Base-by-base conservation (phyloP, 2,113 vertebrate genomes). In the Serilophus lunatus region DNA sequence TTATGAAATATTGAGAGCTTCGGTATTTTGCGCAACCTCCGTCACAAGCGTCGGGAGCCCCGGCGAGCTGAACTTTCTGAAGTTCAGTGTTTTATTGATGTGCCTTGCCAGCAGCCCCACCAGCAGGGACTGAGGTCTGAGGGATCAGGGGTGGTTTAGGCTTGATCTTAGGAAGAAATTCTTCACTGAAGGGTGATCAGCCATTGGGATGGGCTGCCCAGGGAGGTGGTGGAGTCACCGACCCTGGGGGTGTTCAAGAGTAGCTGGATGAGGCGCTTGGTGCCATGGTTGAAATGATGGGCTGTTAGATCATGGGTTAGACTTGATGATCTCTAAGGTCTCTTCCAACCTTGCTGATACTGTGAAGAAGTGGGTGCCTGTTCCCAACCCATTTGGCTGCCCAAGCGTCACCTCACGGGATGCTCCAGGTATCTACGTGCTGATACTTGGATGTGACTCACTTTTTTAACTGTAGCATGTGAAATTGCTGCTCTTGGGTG, bases 1-100 rank as follows among this genome's bases (percentile, higher is more conserved):
- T 93, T 89, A 91, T 89, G 93, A 96, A 92, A 94, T 87, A 71
- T 69, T 64, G 65, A 88, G 77, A 84, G 77, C 77, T 83, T 64
- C 10, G 9, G 66, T 64, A 61, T 91, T 96, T 95, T 95, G 49
- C 35, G 19, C 75, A 87, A 85, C 74, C 53, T 76, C 76, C 82
- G 57, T 71, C 77, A 78, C 29, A 84, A 72, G 72, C n/a, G 69
- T 70, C 65, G 57, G 87, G 45, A 89, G 70, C 45, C 91, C 66
- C 36, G 24, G 81, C 0, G 3, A 93, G 77, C 74, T 63, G 35
- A 89, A 82, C 82, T 65, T 77, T 60, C 49, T 83, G 59, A 45
- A 80, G 24, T 45, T 4, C 14, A 54, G 10, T 38, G 31, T 54
- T 90, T 66, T 69, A 45, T 28, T 69, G 83, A 15, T 0, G 1